phyloP scores from a whole-genome alignment of 2,888 invertebrate genomes.

The Stenolophus ochropezus region DNA sequence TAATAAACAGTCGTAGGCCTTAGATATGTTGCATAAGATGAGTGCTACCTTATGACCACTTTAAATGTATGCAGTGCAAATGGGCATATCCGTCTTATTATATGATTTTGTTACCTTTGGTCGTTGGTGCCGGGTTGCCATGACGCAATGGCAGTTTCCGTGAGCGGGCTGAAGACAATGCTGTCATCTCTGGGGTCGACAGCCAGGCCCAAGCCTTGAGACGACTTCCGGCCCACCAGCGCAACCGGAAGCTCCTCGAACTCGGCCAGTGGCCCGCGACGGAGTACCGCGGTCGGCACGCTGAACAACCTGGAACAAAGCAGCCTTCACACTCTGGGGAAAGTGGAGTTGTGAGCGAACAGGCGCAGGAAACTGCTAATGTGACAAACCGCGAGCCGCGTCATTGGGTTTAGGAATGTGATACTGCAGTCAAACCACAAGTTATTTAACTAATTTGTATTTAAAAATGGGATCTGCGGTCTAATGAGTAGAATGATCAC shows the following conservation, averaged over 20 bases:
- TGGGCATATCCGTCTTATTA: no score
- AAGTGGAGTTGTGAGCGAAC: neutral
- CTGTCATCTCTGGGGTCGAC: constrained; percentile 84
- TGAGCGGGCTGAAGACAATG: constrained; percentile 85
- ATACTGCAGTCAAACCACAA: no score
- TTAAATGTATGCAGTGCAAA: no score
- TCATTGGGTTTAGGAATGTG: no score
- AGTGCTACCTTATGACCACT: no score
- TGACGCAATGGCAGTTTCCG: constrained; percentile 86
- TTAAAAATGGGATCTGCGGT: no score
- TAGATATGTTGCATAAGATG: no score
- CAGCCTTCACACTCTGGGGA: neutral
- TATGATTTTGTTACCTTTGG: constrained; percentile 81
- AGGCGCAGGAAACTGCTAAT: neutral
- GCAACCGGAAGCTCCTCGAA: constrained; percentile 84
- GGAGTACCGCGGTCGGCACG: constrained; percentile 83
- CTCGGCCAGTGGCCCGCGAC: constrained; percentile 83
- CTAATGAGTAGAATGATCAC: no score
- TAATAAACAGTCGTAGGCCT: no score
- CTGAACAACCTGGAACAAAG: constrained; percentile 80
- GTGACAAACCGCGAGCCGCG: no score
- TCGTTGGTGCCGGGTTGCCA: constrained; percentile 85
- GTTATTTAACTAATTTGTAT: no score
- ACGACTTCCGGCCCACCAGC: constrained; percentile 88
- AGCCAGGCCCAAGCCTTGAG: constrained; percentile 85